Evolutionary conservation across 2,797 vertebrate genomes (phyloP).

Genomic region (Hydrolagus colliei): DNA sequence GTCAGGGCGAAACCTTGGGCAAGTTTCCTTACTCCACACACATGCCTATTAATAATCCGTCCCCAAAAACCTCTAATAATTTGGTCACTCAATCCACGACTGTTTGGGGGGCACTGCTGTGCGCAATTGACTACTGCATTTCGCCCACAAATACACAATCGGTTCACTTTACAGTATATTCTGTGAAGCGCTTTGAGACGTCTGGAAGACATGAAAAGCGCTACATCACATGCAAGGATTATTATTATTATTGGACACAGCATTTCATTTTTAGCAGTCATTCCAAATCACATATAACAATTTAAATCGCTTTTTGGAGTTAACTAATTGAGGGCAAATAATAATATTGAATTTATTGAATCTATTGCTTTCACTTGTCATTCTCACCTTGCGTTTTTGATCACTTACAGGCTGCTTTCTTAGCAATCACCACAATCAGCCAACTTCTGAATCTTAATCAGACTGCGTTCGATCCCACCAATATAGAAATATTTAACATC

Average conservation of each 20-base stretch:
- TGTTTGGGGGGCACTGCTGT: no score
- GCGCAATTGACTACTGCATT: no score
- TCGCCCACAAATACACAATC: no score
- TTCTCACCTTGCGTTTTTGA: not conserved
- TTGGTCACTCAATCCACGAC: no score
- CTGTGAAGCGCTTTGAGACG: no score
- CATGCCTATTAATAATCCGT: no score
- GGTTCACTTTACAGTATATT: no score
- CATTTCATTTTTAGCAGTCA: not conserved
- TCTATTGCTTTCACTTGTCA: not conserved
- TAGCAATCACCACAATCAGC: constrained; percentile 44
- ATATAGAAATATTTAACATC: constrained; percentile 19
- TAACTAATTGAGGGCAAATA: not conserved
- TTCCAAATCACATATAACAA: not conserved
- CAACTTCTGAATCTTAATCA: constrained; percentile 45
- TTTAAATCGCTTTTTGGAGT: not conserved
- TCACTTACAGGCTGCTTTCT: constrained; percentile 39
- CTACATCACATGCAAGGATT: no score
- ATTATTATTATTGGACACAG: not conserved
- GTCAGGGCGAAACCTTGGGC: no score
- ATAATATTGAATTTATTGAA: not conserved
- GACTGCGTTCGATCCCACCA: constrained; percentile 36
- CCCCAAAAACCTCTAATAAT: no score
- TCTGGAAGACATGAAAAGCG: no score
- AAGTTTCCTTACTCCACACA: no score